A percentile compares a stretch with the other conserved stretches of the same genome.
These are phyloP conservation scores for Oreocharis arfaki DNA, from an alignment of 2,113 vertebrate genomes.

Conservation along the genomic window DNA sequence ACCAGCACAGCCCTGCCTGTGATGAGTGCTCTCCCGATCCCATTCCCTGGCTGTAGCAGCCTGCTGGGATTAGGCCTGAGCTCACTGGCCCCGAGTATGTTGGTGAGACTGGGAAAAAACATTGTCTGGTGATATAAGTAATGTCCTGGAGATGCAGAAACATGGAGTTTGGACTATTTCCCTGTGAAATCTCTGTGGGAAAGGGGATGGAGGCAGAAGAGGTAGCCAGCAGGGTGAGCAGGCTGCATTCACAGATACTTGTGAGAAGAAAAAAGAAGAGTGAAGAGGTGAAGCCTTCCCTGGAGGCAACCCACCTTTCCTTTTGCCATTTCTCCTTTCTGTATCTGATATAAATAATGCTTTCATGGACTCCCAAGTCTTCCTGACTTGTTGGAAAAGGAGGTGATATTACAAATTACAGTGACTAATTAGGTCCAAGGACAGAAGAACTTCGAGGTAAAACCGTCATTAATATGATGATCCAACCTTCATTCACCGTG, in stretches of 20 bases:
- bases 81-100: not conserved
- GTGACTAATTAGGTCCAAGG: not conserved
- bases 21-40: not conserved
- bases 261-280: too few relatives aligned
- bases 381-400: not conserved
- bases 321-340: not conserved
- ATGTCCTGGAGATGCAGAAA: not conserved
- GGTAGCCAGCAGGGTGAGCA: not conserved
- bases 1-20: fast-evolving
- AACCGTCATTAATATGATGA: not conserved
- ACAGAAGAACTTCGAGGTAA: not conserved
- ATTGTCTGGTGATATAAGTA: not conserved
- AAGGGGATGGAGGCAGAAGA: not conserved
- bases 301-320: not conserved
- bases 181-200: not conserved
- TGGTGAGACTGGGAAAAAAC: not conserved
- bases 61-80: not conserved
- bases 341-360: not conserved
- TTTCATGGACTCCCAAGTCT: not conserved
- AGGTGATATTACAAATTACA: not conserved
- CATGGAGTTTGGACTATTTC: not conserved
- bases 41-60: not conserved
- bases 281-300: not conserved
- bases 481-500: not conserved
- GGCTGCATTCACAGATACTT: not conserved